Percentiles rank a stretch among this genome's conserved stretches.
Conservation (phyloP, 2,888 invertebrate genomes). For the Aromia moschata region DNA sequence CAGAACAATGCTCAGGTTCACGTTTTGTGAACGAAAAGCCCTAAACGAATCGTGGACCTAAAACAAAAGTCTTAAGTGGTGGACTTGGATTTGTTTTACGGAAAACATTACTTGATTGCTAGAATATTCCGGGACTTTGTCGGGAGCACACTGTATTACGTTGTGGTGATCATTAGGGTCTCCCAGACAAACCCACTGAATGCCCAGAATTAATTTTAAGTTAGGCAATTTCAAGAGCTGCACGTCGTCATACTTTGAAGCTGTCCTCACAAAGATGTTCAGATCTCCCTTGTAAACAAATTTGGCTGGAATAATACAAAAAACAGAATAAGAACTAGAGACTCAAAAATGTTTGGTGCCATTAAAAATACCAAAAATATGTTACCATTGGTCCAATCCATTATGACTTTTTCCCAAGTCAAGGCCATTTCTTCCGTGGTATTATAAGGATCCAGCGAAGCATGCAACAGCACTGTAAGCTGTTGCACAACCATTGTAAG, state of each 20-base stretch:
- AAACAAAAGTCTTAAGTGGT: conserved; percentile 36
- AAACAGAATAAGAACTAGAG: too few species aligned
- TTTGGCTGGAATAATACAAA: conserved; percentile 70
- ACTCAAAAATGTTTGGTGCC: too few species aligned
- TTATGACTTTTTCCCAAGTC: conserved; percentile 90
- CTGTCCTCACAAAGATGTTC: conserved; percentile 94
- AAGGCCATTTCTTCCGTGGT: conserved; percentile 99
- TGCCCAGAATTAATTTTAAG: conserved; percentile 81
- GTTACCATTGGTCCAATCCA: conserved; percentile 96
- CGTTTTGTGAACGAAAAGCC: conserved; percentile 89
- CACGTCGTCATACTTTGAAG: conserved; percentile 99
- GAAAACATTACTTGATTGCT: conserved; percentile 81
- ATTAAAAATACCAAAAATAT: too few species aligned
- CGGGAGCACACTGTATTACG: conserved; percentile 94
- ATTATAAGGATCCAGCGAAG: conserved; percentile 97
- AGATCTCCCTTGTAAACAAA: conserved; percentile 92
- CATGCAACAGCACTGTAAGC: conserved; percentile 91
- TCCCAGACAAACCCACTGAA: conserved; percentile 91
- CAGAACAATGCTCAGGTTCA: conserved; percentile 80
- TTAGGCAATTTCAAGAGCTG: conserved; percentile 91
- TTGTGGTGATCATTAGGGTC: conserved; percentile 96
- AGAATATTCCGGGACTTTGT: conserved; percentile 95
- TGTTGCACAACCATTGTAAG: conserved; percentile 88
- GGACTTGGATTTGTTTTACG: too few species aligned
- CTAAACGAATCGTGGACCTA: conserved; percentile 94